Evolutionary conservation across 2,888 invertebrate species (phyloP), one percentile per base, ranked within the genome.

Genomic region (Erebia aethiops): DNA sequence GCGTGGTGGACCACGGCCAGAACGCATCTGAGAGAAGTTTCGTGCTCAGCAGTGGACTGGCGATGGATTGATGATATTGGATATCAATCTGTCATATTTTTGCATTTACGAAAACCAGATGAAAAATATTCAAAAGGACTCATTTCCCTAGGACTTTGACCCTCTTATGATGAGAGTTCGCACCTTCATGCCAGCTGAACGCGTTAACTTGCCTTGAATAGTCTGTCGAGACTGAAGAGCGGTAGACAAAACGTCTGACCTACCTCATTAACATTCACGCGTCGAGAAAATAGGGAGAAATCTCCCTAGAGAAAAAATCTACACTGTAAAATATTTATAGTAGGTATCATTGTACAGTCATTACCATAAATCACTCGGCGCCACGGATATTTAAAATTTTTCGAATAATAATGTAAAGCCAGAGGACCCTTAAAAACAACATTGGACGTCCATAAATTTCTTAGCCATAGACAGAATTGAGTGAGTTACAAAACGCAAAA

Each of bases 201-300:
- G 67, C 61, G 61, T 56, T 61, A 21, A 58, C 69, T 67, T 49
- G 67, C 71, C 63, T 63, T 67, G 54, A 63, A 71, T 67, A 71
- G 71, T 71, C 67, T 71, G 49, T 62, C 52, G 67, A 71, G 62
- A 52, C 35, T 65, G 65, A 46, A 69, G 64, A 18, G 60, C 43
- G 46, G 70, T 64, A 65, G 70, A 65, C 49, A 65, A 70, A 70
- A 65, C 65, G 70, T 70, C 69, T 65, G 65, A 65, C 65, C 65
- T 43, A 35, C 65, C 56, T 70, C 65, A 65, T 70, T 65, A 65
- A 65, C 56, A 52, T 65, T 70, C 51, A 65, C 65, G 65, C 65
- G 26, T 9, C 16, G 57, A 35, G 35, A 35, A 46, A 43, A 56
- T 13, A 60, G 64, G 58, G 2, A 35, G 7, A 35, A 35, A 43